Percentiles rank a stretch among this genome's conserved stretches.
These are phyloP conservation scores for Drosophila cardini DNA, from an alignment of 1,140 invertebrate genomes.

Conservation along the genomic window DNA sequence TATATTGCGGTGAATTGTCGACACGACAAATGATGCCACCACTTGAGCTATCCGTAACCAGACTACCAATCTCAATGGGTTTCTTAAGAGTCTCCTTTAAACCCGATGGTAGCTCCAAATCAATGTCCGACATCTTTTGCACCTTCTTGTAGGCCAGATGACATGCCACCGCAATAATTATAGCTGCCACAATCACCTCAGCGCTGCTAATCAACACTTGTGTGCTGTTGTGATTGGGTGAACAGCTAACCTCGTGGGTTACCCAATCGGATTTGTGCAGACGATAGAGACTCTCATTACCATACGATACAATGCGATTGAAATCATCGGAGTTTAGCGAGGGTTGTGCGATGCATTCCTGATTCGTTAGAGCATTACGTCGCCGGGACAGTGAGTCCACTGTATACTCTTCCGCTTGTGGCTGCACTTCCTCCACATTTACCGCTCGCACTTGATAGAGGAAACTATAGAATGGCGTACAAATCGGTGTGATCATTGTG, in stretches of 20 bases:
- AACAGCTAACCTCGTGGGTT: conserved; percentile 56
- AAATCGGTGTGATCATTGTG: conserved; percentile 55
- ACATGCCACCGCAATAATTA: conserved; percentile 35
- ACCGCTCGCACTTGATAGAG: conserved; percentile 63
- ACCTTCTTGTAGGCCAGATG: conserved; percentile 52
- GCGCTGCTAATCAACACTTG: conserved; percentile 48
- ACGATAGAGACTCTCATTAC: conserved; percentile 36
- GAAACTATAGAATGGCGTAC: conserved; percentile 50
- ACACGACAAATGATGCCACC: conserved; percentile 30
- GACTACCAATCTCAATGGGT: conserved; percentile 35
- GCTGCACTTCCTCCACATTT: conserved; percentile 50
- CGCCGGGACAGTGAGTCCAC: too few species aligned
- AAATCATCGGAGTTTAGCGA: conserved; percentile 7
- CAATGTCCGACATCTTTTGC: conserved; percentile 69
- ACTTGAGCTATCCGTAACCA: neutral
- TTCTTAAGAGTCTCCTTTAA: conserved; percentile 64
- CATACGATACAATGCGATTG: conserved; percentile 28
- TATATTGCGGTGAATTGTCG: conserved; percentile 38
- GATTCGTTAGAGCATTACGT: neutral
- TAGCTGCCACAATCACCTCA: conserved; percentile 41
- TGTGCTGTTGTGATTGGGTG: conserved; percentile 39
- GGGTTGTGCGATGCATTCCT: conserved; percentile 13
- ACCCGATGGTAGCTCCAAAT: conserved; percentile 58
- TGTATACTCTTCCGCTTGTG: neutral
- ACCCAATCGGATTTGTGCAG: conserved; percentile 53